Base-by-base conservation (phyloP, 2,797 vertebrate genomes). In the Cuculus canorus region DNA sequence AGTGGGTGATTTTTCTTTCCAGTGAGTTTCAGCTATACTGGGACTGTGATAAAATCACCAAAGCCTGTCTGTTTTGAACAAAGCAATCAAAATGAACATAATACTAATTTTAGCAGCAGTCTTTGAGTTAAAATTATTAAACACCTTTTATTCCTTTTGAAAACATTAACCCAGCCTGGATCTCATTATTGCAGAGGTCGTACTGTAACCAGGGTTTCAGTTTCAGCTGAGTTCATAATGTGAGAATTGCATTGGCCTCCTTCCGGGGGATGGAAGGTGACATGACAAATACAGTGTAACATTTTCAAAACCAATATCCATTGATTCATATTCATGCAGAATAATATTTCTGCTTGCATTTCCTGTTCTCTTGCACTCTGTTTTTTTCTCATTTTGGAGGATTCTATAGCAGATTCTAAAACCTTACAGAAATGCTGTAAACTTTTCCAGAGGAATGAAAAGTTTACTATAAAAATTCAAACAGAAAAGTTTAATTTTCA, bases 91-190 rank as follows among this genome's bases (percentile, higher is more conserved):
- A 92, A 92, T 88, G 71, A 95, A 76, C 56, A 52, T 43, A 39
- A 18, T 56, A 45, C 75, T 88, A 65, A 65, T 95, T 96, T 92
- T 79, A 35, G 8, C 39, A 77, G 63, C 56, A 83, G 59, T 54
- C 76, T 88, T 93, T 73, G 68, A 90, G 80, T 86, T 91, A 78
- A 80, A 88, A 72, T 88, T 93, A 93, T 95, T 84, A 86, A 96
- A 91, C n/a, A 50, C 50, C 30, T 94, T 85, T 64, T 23, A 37
- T 71, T 91, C 69, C 52, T 68, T 48, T 81, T 77, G 61, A 76
- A 90, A 85, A 76, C 57, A 33, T 82, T 85, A 91, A 59, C 37
- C 43, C 33, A 64, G 66, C 50, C 52, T 57, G 56, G 70, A 56
- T 81, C 35, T 76, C 52, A 22, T 39, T 69, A 39, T 50, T 93